These are phyloP conservation scores for Menidia beryllina DNA, from an alignment of 2,113 vertebrate genomes.

Conservation along the genomic window DNA sequence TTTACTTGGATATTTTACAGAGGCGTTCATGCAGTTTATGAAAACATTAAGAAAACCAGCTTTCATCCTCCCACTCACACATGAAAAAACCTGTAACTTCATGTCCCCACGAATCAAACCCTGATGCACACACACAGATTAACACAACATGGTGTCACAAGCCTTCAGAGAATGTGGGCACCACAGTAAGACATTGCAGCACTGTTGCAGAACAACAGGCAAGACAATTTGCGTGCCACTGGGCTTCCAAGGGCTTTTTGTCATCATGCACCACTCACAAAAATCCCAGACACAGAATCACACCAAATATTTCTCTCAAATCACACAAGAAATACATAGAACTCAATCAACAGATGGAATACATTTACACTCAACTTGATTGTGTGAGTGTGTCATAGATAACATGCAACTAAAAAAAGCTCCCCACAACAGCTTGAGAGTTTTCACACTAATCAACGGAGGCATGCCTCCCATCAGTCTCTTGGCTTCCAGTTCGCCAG, in stretches of 20 bases:
- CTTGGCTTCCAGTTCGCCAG: constrained; percentile 28
- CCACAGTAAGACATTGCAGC: constrained; percentile 51
- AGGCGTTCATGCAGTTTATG: not conserved
- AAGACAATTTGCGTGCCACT: constrained; percentile 28
- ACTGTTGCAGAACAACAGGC: constrained; percentile 46
- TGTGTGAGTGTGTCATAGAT: constrained; percentile 13
- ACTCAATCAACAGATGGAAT: not conserved
- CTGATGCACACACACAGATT: not conserved
- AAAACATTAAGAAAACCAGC: constrained; percentile 64
- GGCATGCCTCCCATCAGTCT: constrained; percentile 23
- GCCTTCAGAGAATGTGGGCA: constrained; percentile 17
- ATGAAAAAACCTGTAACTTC: constrained; percentile 43
- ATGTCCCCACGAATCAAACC: constrained; percentile 29
- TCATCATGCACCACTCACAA: constrained; percentile 1
- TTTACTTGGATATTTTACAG: constrained; percentile 35
- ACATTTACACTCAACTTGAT: constrained; percentile 6
- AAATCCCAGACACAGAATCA: not conserved
- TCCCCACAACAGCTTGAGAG: constrained; percentile 59
- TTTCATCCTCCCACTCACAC: constrained; percentile 49
- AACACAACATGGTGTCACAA: constrained; percentile 33
- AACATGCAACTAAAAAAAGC: constrained; percentile 42
- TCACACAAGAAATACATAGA: constrained; percentile 6
- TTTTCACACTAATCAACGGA: constrained; percentile 56
- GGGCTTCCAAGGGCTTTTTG: constrained; percentile 6
- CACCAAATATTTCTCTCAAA: constrained; percentile 16